Evolutionary conservation across 2,888 invertebrate species (phyloP), one percentile per base, ranked within the genome.

Genomic region (Pegoplata infirma): DNA sequence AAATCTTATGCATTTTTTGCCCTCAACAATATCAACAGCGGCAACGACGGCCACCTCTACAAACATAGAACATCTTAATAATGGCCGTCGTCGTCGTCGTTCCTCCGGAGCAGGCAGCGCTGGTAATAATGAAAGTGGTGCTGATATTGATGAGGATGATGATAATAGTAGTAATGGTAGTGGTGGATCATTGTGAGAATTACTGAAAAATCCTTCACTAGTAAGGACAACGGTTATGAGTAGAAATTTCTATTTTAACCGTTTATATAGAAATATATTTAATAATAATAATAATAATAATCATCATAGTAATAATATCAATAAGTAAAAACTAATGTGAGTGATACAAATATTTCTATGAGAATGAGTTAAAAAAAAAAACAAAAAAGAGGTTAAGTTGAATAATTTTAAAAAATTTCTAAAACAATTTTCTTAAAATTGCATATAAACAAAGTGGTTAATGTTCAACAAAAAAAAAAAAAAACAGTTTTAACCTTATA

Each of bases 1-100:
- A 49, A 80, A 81, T 75, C 47, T 72, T 40, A 63, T 94, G 94
- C 66, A 75, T 75, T 79, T 79, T 56, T 85, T 93, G 93, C 85
- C 93, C n/a, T n/a, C 93, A 74, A 74, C 82, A 71, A 32, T 32
- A 5, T 1, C 32, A 32, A 32, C 32, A 32, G 1, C 28, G 28
- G 8, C 32, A n/a, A n/a, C n/a, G 10, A 32, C 32, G 32, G 12
- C 32, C 32, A 32, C n/a, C n/a, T n/a, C n/a, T n/a, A n/a, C 32
- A 28, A 28, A 17, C 5, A 28, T 64, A 3, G 64, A 63, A 16
- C 25, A 32, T 32, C n/a, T 8, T 19, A 28, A 19, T 12, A 32
- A 32, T 32, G 32, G 5, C 12, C 32, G 32, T 32, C 32, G 32
- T 2, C 10, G 32, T 32, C 10, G 10, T 10, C 32, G 32, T 10